phyloP scores from a whole-genome alignment of 2,113 vertebrate species.

The Syrrhaptes paradoxus region DNA sequence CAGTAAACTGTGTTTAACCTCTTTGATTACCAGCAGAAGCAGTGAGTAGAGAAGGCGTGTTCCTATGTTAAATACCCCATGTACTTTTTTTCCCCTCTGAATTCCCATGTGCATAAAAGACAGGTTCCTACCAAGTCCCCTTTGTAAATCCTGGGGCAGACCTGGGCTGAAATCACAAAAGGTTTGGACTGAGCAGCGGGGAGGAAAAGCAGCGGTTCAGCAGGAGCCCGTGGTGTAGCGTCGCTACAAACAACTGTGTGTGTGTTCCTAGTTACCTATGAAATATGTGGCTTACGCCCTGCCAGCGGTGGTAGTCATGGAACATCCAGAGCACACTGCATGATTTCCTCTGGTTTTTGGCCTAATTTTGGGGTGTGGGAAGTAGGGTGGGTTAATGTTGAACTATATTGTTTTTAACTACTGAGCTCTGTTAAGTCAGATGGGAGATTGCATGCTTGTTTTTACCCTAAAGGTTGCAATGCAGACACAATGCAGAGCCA shows the following conservation, averaged over 20 bases:
- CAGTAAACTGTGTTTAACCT: not conserved
- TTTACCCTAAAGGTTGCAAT: not conserved
- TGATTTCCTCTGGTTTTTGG: slow-evolving; percentile 46
- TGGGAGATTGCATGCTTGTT: not conserved
- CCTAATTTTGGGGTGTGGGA: not conserved
- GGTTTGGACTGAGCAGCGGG: not conserved
- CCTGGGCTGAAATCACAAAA: not conserved
- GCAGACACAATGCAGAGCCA: not conserved
- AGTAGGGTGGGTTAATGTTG: not conserved
- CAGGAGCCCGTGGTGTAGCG: not conserved
- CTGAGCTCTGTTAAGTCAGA: not conserved
- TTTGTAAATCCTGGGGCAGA: not conserved
- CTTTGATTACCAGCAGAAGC: not conserved
- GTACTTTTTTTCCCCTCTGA: not conserved
- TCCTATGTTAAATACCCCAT: not conserved
- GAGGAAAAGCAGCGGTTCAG: not conserved
- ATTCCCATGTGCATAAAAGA: not conserved
- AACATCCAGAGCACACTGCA: slow-evolving; percentile 3
- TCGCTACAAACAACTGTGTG: slow-evolving; percentile 50
- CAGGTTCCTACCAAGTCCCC: not conserved
- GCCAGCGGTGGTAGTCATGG: slow-evolving; percentile 30
- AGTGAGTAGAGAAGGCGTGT: not conserved
- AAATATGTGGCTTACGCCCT: slow-evolving; percentile 17
- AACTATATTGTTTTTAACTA: not conserved
- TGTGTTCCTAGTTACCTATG: slow-evolving; percentile 59